These are phyloP conservation scores for Leptothorax acervorum DNA, from an alignment of 2,888 invertebrate species.

Conservation along the genomic window DNA sequence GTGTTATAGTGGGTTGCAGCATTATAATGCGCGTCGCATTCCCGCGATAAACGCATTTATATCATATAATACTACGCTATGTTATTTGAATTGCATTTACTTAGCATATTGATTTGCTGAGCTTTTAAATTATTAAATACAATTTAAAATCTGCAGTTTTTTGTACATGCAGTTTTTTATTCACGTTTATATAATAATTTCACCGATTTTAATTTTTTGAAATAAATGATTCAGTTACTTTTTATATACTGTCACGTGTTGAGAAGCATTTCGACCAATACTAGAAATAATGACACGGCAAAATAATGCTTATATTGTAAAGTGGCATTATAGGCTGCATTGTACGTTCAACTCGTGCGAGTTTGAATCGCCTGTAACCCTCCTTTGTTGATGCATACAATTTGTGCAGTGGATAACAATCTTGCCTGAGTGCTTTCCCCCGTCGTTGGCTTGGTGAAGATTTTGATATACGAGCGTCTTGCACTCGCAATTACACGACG, in stretches of 20 bases:
- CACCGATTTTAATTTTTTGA: not conserved
- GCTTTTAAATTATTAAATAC: not conserved
- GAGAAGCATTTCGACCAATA: not conserved
- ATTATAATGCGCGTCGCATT: constrained; percentile 23
- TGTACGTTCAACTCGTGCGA: constrained; percentile 29
- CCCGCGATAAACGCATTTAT: constrained; percentile 18
- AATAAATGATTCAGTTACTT: not conserved
- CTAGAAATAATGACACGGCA: not conserved
- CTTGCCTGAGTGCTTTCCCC: constrained; percentile 62
- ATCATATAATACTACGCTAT: not conserved
- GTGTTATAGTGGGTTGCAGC: constrained; percentile 18
- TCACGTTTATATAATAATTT: not conserved
- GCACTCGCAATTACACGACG: constrained; percentile 55
- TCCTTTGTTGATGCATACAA: constrained; percentile 52
- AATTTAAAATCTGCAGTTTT: not conserved
- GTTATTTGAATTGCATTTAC: not conserved
- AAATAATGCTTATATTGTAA: not conserved
- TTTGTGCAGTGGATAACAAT: constrained; percentile 66
- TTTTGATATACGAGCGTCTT: constrained; percentile 66
- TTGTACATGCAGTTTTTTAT: not conserved
- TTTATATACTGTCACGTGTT: not conserved
- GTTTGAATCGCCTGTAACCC: constrained; percentile 56
- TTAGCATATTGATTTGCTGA: not conserved
- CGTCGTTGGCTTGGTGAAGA: constrained; percentile 57
- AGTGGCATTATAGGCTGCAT: not conserved